Base-by-base conservation (phyloP, 2,888 invertebrate genomes). In the Ormia ochracea region DNA sequence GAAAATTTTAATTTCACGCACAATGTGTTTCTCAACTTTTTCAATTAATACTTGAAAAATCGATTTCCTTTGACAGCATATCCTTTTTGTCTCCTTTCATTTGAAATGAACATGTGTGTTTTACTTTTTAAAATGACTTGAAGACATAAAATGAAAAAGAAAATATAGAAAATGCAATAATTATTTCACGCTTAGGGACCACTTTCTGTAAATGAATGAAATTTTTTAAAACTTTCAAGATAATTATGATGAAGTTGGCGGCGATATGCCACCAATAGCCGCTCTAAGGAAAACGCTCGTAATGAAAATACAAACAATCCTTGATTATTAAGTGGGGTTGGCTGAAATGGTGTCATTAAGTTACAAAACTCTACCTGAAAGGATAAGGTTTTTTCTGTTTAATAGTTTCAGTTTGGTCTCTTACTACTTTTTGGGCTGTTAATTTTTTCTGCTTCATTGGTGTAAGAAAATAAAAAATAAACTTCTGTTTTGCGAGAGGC, bases 361-460 rank as follows among this genome's bases (percentile, higher is more conserved):
- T 54, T 6, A 14, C 38, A 36, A 10, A 31, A 17, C 61, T 23
- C 3, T 33, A 4, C 2, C 33, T 19, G 38, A 21, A 59, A 23
- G 41, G 14, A 26, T 2, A 36, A 28, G 14, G 36, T 23, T 36
- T 14, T 38, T 36, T 31, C n/a, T 31, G 17, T n/a, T 54, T 31
- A 23, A 28, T 36, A 14, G 23, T 21, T 33, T 36, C 17, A 19
- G n/a, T 38, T n/a, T 58, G 19, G 38, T 36, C 26, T 45, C 45
- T 48, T 6, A 38, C 61, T 68, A 68, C 43, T 2, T 58, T n/a
- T 65, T 26, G 19, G 66, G 52, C 26, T 76, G 21, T 69, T 61
- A 61, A 56, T 76, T n/a, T n/a, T n/a, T 76, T 76, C 54, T 69
- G 76, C 76, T 76, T 76, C 76, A 59, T 69, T 76, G 19, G 63